Percentiles rank a stretch among this genome's conserved stretches.
Conservation (phyloP, 2,113 vertebrate genomes). For the Calonectris borealis region DNA sequence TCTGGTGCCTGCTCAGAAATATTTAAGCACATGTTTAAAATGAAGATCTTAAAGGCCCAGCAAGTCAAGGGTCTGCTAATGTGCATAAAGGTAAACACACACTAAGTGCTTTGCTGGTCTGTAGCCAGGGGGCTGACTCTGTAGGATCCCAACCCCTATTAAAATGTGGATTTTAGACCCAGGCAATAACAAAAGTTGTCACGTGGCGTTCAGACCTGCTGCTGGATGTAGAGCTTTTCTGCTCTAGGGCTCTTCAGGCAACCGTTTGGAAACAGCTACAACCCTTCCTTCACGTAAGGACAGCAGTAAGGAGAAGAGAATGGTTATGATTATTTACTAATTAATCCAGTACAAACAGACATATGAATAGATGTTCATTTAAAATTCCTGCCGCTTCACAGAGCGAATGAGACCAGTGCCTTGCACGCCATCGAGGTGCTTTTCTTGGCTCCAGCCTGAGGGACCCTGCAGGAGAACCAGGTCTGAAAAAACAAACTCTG, state of each 20-base stretch:
- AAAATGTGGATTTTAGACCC: background rate
- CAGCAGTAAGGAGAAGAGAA: background rate
- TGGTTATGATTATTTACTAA: background rate
- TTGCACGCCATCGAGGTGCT: rapidly evolving
- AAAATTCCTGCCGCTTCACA: background rate
- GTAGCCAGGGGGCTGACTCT: background rate
- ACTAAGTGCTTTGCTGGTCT: background rate
- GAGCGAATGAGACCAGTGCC: rapidly evolving
- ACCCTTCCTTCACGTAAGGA: background rate
- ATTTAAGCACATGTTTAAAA: rapidly evolving
- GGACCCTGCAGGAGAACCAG: background rate
- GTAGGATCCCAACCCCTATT: rapidly evolving
- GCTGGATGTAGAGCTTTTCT: background rate
- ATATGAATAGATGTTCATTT: background rate
- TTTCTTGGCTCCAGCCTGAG: background rate
- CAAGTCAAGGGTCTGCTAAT: background rate
- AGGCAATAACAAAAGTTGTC: background rate
- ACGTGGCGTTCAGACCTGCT: background rate
- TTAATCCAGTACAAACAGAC: background rate
- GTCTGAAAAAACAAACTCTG: background rate
- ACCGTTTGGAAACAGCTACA: background rate
- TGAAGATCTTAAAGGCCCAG: rapidly evolving
- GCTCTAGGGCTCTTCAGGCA: background rate
- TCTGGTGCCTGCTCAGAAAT: background rate
- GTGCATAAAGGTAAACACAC: rapidly evolving